Percentiles rank a stretch among this genome's conserved stretches.
Evolutionary conservation across 2,888 invertebrate genomes (phyloP).

Genomic region (Aromia moschata): DNA sequence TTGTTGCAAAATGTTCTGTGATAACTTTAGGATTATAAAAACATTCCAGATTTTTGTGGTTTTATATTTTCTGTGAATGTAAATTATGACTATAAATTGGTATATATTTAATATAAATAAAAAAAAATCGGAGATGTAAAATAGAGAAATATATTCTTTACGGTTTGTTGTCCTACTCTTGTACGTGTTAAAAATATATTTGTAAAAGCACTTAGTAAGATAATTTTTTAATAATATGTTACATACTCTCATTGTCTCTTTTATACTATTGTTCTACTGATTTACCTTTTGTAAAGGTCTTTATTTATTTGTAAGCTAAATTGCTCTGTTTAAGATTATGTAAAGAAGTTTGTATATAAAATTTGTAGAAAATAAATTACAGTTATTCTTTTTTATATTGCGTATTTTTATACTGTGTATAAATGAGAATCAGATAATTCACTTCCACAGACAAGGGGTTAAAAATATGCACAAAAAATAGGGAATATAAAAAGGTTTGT

Average conservation of each 20-base stretch:
- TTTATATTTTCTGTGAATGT: not conserved
- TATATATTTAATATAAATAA: too few relatives aligned
- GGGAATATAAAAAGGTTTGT: too few relatives aligned
- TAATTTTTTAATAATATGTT: not conserved
- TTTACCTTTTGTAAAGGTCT: constrained; percentile 38
- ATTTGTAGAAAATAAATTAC: not conserved
- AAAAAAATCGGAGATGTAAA: too few relatives aligned
- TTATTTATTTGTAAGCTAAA: constrained; percentile 22
- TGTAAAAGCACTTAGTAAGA: not conserved
- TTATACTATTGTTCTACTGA: constrained; percentile 2
- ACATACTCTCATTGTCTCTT: not conserved
- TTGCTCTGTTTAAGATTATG: constrained; percentile 4
- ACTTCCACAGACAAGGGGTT: too few relatives aligned
- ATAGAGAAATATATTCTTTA: too few relatives aligned
- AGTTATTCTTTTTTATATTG: not conserved
- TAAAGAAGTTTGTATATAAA: constrained; percentile 15
- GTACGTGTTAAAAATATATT: too few relatives aligned
- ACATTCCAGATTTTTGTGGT: constrained; percentile 28
- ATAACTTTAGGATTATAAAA: constrained; percentile 27
- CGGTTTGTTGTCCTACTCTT: too few relatives aligned
- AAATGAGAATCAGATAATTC: too few relatives aligned
- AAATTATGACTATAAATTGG: too few relatives aligned
- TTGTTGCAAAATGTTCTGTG: constrained; percentile 36
- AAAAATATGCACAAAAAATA: too few relatives aligned
- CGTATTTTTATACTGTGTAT: not conserved